Base-by-base conservation (phyloP, 1,140 invertebrate genomes). In the Euschistus heros region DNA sequence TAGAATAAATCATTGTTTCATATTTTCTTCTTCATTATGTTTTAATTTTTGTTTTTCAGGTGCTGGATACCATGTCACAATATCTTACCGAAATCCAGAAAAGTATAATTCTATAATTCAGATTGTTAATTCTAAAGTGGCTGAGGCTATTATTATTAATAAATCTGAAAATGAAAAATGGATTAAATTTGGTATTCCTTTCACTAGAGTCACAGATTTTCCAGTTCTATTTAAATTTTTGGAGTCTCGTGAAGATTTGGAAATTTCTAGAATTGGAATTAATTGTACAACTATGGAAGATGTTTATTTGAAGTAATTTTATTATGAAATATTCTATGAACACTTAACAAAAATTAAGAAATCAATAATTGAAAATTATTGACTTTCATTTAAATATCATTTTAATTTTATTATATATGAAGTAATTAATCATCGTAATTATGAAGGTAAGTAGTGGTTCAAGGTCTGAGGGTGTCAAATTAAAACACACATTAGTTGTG, bases 221-320 rank as follows among this genome's bases (percentile, higher is more conserved):
- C 74, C 77, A 22, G 69, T 68, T 6, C 69, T 86, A 33, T 84
- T 85, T 73, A 68, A 71, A 20, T 72, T 77, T 30, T 64, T 86
- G 18, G 81, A 84, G 64, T 46, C 33, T 69, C 1, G 70, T 74
- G 8, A 77, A 77, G 68, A 63, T 17, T 68, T 1, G 66, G 74
- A 42, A 72, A 81, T 85, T 62, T 68, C 72, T 18, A 80, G 78
- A 65, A 80, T 80, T 73, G 82, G 83, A 14, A 74, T 83, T 22
- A 79, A 81, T 6, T 77, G 81, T 24, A 84, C 83, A 14, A 86
- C 84, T 13, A 82, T 86, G 79, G 84, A 86, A 70, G 84, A 86
- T 74, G 84, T 86, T 13, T 86, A 86, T 70, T 68, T 86, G 1
- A 83, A 76, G 81, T 82, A 73, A 74, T 26, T 63, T 59, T 59